These are phyloP conservation scores for Volucella inflata DNA, from an alignment of 2,888 invertebrate species.

Conservation along the genomic window DNA sequence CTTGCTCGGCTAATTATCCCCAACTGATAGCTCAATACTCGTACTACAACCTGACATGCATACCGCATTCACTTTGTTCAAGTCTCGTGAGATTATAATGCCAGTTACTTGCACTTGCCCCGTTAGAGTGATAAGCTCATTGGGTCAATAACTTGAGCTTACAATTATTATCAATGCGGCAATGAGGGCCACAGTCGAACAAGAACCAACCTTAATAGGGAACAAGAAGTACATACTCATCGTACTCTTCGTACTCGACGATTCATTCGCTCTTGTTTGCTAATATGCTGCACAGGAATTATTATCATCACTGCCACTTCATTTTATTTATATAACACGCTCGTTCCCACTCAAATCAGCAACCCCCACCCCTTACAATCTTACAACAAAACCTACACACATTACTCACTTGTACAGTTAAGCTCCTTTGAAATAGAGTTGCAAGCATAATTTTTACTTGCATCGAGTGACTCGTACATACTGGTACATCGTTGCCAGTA, in stretches of 20 bases:
- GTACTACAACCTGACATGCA: constrained; percentile 23
- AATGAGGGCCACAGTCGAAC: constrained; percentile 53
- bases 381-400: constrained; percentile 10
- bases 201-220: constrained; percentile 16
- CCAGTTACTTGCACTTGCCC: constrained; percentile 62
- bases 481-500: background rate
- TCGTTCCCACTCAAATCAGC: constrained; percentile 11
- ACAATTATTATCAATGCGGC: constrained; percentile 42
- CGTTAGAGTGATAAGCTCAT: constrained; percentile 57
- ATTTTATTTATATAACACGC: constrained; percentile 32
- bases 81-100: constrained; percentile 43
- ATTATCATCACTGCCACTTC: constrained; percentile 22
- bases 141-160: constrained; percentile 72
- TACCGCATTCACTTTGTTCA: constrained; percentile 4
- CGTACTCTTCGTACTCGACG: constrained; percentile 22
- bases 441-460: background rate
- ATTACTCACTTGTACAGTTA: background rate
- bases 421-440: constrained; percentile 1
- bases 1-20: constrained; percentile 42
- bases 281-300: constrained; percentile 34
- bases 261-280: constrained; percentile 22
- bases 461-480: background rate
- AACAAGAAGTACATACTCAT: constrained; percentile 17
- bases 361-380: constrained; percentile 20
- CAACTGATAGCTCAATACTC: constrained; percentile 5